phyloP scores from a whole-genome alignment of 2,888 invertebrate species.

The Drosophila sordidapex region DNA sequence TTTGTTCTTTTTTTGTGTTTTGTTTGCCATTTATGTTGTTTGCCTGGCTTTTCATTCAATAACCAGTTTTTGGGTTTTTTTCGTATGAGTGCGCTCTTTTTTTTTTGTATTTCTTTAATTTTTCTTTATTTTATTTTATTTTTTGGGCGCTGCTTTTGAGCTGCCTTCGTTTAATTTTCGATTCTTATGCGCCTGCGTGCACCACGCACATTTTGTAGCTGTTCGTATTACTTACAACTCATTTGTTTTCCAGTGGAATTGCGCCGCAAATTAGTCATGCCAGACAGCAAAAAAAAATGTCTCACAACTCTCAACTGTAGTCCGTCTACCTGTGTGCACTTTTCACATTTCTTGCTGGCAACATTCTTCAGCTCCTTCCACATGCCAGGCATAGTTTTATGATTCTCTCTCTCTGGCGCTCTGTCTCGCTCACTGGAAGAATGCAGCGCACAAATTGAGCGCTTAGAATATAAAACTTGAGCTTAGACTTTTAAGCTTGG shows the following conservation, averaged over 20 bases:
- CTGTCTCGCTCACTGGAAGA: constrained; percentile 28
- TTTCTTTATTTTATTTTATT: constrained; percentile 30
- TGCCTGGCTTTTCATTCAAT: constrained; percentile 77
- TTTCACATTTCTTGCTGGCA: constrained; percentile 52
- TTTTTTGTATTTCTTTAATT: constrained; percentile 27
- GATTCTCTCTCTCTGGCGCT: constrained; percentile 13
- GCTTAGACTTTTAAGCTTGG: constrained; percentile 23
- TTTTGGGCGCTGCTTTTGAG: constrained; percentile 50
- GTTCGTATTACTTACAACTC: constrained; percentile 13
- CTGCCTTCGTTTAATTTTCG: constrained; percentile 25
- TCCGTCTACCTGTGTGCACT: constrained; percentile 32
- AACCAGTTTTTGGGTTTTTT: constrained; percentile 71
- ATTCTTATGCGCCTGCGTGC: constrained; percentile 56
- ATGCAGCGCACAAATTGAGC: constrained; percentile 23
- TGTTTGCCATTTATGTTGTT: constrained; percentile 63
- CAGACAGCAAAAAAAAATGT: constrained; percentile 57
- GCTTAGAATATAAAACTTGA: constrained; percentile 15
- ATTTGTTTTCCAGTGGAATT: constrained; percentile 57
- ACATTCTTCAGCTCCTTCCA: constrained; percentile 37
- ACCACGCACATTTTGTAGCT: constrained; percentile 58
- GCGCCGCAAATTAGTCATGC: constrained; percentile 68
- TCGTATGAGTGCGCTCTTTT: constrained; percentile 59
- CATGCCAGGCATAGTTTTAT: constrained; percentile 50
- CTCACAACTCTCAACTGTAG: constrained; percentile 22
- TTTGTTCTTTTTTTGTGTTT: constrained; percentile 30